Conservation (phyloP, 2,797 vertebrate genomes). For the Corythornis leucogaster region DNA sequence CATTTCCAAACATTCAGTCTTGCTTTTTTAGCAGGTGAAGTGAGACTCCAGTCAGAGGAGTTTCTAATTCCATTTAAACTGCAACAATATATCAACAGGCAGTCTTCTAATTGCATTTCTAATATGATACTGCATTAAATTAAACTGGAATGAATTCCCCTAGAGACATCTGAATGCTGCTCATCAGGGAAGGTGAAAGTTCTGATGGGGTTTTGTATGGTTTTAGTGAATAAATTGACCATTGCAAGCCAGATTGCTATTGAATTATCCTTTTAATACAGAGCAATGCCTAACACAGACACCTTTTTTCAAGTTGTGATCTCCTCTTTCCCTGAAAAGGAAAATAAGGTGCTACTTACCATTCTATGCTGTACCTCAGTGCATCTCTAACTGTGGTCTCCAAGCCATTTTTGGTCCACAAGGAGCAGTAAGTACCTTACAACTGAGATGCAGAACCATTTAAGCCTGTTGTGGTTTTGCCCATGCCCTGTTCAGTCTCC, state of each 20-base stretch:
- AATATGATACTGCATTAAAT: background rate
- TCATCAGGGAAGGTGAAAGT: background rate
- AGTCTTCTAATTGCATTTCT: slow-evolving; percentile 26
- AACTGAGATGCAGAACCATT: background rate
- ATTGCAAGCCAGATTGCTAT: background rate
- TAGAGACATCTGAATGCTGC: background rate
- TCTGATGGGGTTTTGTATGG: background rate
- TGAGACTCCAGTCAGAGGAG: background rate
- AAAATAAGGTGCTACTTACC: background rate
- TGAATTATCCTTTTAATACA: background rate
- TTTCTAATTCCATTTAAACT: background rate
- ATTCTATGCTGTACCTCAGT: background rate
- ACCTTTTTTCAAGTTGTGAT: background rate
- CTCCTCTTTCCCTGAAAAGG: background rate
- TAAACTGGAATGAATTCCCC: background rate
- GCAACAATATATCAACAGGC: slow-evolving; percentile 19
- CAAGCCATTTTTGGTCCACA: background rate
- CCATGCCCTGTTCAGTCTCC: background rate
- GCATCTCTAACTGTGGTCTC: background rate
- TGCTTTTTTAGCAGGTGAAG: background rate
- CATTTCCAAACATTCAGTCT: background rate
- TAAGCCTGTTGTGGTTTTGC: background rate
- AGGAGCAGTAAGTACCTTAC: background rate
- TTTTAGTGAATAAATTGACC: background rate
- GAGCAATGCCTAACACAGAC: background rate